Conservation (phyloP, 2,113 vertebrate species). For the Phalacrocorax aristotelis region DNA sequence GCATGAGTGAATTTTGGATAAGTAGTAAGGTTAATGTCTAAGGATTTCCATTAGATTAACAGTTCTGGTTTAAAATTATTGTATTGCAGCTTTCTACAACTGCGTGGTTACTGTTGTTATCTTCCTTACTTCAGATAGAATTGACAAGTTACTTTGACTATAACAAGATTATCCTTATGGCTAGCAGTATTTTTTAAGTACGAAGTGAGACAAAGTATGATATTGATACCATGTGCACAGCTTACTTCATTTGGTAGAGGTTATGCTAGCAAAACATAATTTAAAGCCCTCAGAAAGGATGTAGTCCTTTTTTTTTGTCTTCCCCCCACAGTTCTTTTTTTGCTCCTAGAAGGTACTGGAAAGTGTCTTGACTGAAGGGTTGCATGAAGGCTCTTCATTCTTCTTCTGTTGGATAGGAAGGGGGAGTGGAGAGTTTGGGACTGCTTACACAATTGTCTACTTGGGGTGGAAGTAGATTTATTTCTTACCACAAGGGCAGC, state of each 20-base stretch:
- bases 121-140: background rate
- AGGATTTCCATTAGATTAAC: background rate
- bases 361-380: background rate
- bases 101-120: background rate
- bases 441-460: background rate
- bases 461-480: background rate
- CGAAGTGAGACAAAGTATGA: background rate
- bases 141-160: background rate
- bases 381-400: background rate
- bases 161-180: background rate
- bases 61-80: background rate
- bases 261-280: background rate
- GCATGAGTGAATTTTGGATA: background rate
- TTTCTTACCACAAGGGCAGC: background rate
- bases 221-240: background rate
- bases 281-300: background rate
- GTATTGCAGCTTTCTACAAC: background rate
- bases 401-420: background rate
- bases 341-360: background rate
- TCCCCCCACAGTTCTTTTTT: background rate
- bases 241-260: background rate
- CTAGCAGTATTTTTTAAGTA: background rate
- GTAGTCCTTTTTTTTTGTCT: background rate
- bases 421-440: background rate
- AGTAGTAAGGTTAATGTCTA: background rate